Conservation (phyloP, 1,140 invertebrate species). For the Carcinoscorpius rotundicauda region DNA sequence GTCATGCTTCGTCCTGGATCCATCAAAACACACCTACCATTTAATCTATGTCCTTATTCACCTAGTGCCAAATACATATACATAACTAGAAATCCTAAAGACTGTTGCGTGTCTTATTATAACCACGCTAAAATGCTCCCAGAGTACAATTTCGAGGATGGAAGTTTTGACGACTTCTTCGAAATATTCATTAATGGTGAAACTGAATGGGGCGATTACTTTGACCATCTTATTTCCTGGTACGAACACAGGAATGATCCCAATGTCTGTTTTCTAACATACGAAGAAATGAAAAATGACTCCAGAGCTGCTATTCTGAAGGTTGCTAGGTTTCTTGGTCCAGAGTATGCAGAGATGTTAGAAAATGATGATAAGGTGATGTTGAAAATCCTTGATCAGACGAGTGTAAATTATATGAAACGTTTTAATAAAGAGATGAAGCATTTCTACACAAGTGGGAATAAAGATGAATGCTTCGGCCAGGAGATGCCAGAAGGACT, state of each 20-base stretch:
- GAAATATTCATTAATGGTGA: slow-evolving; percentile 6
- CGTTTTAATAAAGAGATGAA: too few species aligned
- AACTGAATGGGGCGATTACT: slow-evolving; percentile 8
- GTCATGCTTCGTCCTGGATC: slow-evolving; percentile 17
- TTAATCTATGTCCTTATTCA: slow-evolving; percentile 10
- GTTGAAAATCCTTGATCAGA: slow-evolving; percentile 11
- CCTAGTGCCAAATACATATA: slow-evolving; percentile 15
- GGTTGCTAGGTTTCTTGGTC: slow-evolving; percentile 17
- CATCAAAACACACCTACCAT: slow-evolving; percentile 18
- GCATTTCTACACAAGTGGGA: too few species aligned
- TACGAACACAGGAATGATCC: slow-evolving; percentile 24
- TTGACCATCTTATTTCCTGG: slow-evolving; percentile 30
- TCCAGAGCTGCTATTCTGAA: slow-evolving; percentile 1
- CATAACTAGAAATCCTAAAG: slow-evolving; percentile 13
- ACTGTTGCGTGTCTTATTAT: slow-evolving; percentile 5
- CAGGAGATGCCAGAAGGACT: too few species aligned
- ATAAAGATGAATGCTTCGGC: too few species aligned
- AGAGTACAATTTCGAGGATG: slow-evolving; percentile 7
- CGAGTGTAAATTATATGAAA: slow-evolving; percentile 19
- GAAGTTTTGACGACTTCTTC: slow-evolving; percentile 11
- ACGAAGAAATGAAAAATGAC: slow-evolving; percentile 22
- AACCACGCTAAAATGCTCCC: slow-evolving; percentile 1
- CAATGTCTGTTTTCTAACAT: slow-evolving; percentile 31
- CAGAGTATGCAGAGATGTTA: slow-evolving; percentile 13
- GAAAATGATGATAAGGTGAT: slow-evolving; percentile 15